A percentile compares a stretch with the other conserved stretches of the same genome.
Evolutionary conservation across 2,888 invertebrate species (phyloP).

Genomic region (Thymelicus acteon): DNA sequence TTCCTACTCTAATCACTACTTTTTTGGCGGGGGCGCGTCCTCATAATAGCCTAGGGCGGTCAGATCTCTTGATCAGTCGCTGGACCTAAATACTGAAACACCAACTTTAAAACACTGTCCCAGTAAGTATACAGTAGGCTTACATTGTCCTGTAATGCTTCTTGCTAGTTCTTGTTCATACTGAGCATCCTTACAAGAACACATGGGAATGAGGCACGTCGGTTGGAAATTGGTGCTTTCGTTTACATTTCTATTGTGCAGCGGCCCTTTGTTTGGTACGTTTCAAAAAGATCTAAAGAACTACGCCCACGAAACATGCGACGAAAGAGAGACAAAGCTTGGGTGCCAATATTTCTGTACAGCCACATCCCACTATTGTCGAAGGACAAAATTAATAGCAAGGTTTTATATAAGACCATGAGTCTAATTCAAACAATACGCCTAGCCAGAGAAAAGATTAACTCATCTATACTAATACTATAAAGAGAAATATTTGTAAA

Average conservation of each 20-base stretch:
- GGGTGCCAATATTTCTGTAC: neutral
- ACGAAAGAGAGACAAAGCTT: neutral
- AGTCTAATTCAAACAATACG: too few relatives aligned
- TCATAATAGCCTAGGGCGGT: too few relatives aligned
- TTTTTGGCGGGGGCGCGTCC: too few relatives aligned
- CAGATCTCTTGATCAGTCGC: too few relatives aligned
- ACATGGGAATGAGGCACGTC: neutral
- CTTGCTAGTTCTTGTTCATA: neutral
- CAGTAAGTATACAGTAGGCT: too few relatives aligned
- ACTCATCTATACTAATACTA: too few relatives aligned
- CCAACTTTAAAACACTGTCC: too few relatives aligned
- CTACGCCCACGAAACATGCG: neutral
- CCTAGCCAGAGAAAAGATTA: too few relatives aligned
- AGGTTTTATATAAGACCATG: too few relatives aligned
- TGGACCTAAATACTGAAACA: too few relatives aligned
- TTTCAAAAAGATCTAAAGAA: neutral
- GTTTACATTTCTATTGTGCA: constrained; percentile 6
- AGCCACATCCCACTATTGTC: neutral
- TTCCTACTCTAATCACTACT: too few relatives aligned
- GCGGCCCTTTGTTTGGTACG: neutral
- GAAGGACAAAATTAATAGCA: neutral
- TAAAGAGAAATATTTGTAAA: too few relatives aligned
- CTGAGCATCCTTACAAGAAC: neutral
- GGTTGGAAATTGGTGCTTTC: constrained; percentile 9
- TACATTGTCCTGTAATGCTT: neutral